Evolutionary conservation across 2,888 invertebrate genomes (phyloP).

Genomic region (Reticulitermes lucifugus): DNA sequence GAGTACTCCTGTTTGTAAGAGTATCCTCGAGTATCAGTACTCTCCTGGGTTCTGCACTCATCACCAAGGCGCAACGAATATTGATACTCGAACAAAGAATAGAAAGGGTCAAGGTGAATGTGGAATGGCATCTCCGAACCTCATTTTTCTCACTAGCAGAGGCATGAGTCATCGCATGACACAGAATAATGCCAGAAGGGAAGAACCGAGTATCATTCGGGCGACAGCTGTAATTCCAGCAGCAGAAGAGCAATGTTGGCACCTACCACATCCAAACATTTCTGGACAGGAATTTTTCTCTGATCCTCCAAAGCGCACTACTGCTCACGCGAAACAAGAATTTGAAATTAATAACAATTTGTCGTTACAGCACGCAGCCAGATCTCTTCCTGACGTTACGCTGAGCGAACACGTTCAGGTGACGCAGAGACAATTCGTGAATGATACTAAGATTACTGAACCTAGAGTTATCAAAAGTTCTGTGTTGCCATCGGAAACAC

Average conservation of each 20-base stretch:
- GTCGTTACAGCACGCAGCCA: neutral
- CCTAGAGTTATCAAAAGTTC: neutral
- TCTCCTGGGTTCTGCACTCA: neutral
- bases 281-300: neutral
- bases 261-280: neutral
- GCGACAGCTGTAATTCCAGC: neutral
- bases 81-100: neutral
- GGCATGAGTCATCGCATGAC: neutral
- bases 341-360: neutral
- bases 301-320: neutral
- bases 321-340: neutral
- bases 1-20: neutral
- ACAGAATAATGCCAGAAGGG: neutral
- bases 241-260: neutral
- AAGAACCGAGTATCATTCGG: too few species aligned
- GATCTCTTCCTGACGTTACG: too few species aligned
- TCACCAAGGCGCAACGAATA: neutral
- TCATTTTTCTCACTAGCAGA: neutral
- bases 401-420: too few species aligned
- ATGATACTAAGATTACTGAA: neutral
- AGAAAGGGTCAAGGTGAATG: conserved; percentile 6
- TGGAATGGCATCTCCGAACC: neutral
- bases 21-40: neutral
- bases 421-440: neutral
- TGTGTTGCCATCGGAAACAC: neutral